Percentiles rank a stretch among this genome's conserved stretches.
Evolutionary conservation across 2,113 vertebrate species (phyloP).

Genomic region (Myocastor coypus): DNA sequence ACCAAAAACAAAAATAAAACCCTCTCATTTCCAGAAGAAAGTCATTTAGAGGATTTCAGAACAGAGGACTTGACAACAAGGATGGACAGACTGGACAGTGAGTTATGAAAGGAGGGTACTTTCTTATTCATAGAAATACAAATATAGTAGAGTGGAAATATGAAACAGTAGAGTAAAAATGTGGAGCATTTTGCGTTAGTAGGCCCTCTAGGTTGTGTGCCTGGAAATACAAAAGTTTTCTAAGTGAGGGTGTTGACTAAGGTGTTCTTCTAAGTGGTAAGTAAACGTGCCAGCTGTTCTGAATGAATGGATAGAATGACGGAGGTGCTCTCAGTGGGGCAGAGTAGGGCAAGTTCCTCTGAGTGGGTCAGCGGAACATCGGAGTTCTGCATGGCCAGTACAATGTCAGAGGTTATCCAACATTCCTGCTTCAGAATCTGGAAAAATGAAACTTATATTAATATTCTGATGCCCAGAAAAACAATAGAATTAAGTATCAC

Average conservation of each 20-base stretch:
- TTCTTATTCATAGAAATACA: not conserved
- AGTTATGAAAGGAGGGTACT: not conserved
- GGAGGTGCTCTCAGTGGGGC: not conserved
- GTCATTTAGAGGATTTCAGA: not conserved
- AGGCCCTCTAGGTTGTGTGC: not conserved
- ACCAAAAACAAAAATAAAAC: no score
- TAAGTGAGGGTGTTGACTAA: not conserved
- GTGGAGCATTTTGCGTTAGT: no score
- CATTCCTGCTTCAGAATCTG: not conserved
- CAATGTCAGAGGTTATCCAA: no score
- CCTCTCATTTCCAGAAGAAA: not conserved
- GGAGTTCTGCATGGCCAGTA: not conserved
- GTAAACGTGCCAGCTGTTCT: not conserved
- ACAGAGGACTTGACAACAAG: not conserved
- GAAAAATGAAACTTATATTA: not conserved
- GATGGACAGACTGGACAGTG: not conserved
- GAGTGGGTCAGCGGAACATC: not conserved
- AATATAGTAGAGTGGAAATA: not conserved
- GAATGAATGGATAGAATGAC: not conserved
- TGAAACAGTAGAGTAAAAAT: no score
- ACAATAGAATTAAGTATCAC: not conserved
- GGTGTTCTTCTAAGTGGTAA: not conserved
- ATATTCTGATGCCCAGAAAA: not conserved
- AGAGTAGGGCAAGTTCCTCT: not conserved
- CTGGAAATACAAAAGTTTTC: not conserved